Evolutionary conservation across 2,888 invertebrate species (phyloP), one percentile per base, ranked within the genome.

Genomic region (Ceratothoa steindachneri): DNA sequence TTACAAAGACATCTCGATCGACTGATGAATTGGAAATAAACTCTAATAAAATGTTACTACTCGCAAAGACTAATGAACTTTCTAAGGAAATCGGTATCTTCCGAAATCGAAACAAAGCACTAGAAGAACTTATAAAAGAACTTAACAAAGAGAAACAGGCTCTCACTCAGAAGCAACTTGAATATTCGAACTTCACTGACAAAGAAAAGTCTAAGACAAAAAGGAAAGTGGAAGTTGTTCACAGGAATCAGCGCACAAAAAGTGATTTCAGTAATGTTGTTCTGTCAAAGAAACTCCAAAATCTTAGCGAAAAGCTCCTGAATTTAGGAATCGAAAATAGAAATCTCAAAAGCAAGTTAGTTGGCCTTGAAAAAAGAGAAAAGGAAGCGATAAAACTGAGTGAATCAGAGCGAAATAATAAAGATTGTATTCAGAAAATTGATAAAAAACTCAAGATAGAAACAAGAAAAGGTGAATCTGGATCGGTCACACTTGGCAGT

Each of bases 71-170:
- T 3, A 60, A 69, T 19, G 76, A 79, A 53, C 68, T 79, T 19
- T 72, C 74, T 41, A 74, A 72, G 29, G 79, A 79, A 70, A 79
- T 73, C 7, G 55, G 72, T 30, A 64, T 64, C 19, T 79, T 76
- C 65, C 68, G 76, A 55, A 76, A 65, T 60, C 70, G 74, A 22
- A 76, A 69, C 31, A 24, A 30, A 27, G 41, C 41, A 3, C 30
- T 79, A 1, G 30, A 51, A 27, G 65, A 30, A 52, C 72, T 74
- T 19, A 72, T 70, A 12, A 27, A 65, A 15, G 30, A 52, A 9
- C 12, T 65, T 2, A n/a, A 64, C 27, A 64, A 55, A 15, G 75
- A 78, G 55, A 73, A 55, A 52, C 29, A 55, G 15, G 15, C 7
- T 41, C 7, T 41, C 41, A 41, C 15, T 41, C 7, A 41, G 15